Percentiles rank a stretch among this genome's conserved stretches.
Evolutionary conservation across 2,888 invertebrate species (phyloP).

Genomic region (Aplocera efformata): DNA sequence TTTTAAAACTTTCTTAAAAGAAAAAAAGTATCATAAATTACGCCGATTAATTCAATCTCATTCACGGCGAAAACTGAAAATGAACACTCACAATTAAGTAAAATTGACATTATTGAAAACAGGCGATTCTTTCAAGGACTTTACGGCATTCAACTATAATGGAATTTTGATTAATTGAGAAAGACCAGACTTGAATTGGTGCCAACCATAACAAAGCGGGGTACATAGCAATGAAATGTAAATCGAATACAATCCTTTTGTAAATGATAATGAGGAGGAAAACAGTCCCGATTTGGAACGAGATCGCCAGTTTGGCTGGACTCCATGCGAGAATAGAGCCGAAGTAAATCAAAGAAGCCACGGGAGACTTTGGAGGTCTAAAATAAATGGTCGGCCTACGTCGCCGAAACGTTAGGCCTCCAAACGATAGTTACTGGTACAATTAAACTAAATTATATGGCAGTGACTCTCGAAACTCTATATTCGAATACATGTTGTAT

Average conservation of each 20-base stretch:
- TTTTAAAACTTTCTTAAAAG: too few relatives aligned
- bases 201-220: constrained; percentile 36
- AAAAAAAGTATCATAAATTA: too few relatives aligned
- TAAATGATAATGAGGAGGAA: constrained; percentile 58
- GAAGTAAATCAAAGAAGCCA: constrained; percentile 27
- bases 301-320: constrained; percentile 29
- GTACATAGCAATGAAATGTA: constrained; percentile 51
- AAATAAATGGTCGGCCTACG: constrained; percentile 40
- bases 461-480: constrained; percentile 41
- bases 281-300: constrained; percentile 50
- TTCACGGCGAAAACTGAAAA: too few relatives aligned
- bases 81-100: background rate
- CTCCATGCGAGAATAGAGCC: constrained; percentile 19
- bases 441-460: constrained; percentile 54
- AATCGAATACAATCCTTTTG: constrained; percentile 60
- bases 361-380: constrained; percentile 36
- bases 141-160: constrained; percentile 7
- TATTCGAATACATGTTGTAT: constrained; percentile 33
- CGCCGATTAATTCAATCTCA: too few relatives aligned
- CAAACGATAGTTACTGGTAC: constrained; percentile 51
- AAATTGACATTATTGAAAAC: constrained; percentile 1
- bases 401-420: constrained; percentile 45
- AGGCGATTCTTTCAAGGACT: background rate
- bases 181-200: constrained; percentile 24
- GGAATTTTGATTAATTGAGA: constrained; percentile 21